phyloP scores from a whole-genome alignment of 2,888 invertebrate species.

The Calameuta idolon region DNA sequence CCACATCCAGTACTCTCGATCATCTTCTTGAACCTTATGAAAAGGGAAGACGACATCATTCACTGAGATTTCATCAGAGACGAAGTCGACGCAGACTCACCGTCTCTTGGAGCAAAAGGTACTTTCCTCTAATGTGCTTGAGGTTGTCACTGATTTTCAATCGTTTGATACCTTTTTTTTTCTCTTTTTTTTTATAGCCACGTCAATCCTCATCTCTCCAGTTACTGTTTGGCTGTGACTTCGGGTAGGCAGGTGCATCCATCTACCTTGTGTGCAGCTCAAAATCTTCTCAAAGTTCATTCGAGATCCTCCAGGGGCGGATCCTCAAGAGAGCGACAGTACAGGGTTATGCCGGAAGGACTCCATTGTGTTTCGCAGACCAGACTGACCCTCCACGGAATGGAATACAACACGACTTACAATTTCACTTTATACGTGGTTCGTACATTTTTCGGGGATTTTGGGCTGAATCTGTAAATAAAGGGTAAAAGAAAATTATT shows the following conservation, averaged over 20 bases:
- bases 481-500: too few species aligned
- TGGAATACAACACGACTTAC: conserved; percentile 64
- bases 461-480: background rate
- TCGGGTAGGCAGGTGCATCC: conserved; percentile 58
- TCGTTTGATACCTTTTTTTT: background rate
- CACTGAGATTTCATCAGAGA: conserved; percentile 59
- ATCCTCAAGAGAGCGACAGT: conserved; percentile 44
- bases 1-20: conserved; percentile 56
- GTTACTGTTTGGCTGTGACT: conserved; percentile 63
- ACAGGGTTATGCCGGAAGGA: conserved; percentile 57
- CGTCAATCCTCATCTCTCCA: conserved; percentile 58
- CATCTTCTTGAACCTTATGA: conserved; percentile 49
- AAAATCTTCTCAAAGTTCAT: conserved; percentile 54
- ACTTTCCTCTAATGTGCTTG: conserved; percentile 7
- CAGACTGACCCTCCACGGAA: conserved; percentile 60
- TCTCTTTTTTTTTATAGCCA: conserved; percentile 51
- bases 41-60: conserved; percentile 47
- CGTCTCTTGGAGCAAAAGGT: conserved; percentile 65
- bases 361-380: conserved; percentile 61
- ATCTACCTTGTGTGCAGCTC: conserved; percentile 62
- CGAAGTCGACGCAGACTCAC: conserved; percentile 60
- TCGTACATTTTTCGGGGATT: conserved; percentile 21
- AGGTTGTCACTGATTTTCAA: background rate
- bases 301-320: conserved; percentile 31
- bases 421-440: conserved; percentile 64